Conservation (phyloP, 2,113 vertebrate species). For the Morone chrysops region DNA sequence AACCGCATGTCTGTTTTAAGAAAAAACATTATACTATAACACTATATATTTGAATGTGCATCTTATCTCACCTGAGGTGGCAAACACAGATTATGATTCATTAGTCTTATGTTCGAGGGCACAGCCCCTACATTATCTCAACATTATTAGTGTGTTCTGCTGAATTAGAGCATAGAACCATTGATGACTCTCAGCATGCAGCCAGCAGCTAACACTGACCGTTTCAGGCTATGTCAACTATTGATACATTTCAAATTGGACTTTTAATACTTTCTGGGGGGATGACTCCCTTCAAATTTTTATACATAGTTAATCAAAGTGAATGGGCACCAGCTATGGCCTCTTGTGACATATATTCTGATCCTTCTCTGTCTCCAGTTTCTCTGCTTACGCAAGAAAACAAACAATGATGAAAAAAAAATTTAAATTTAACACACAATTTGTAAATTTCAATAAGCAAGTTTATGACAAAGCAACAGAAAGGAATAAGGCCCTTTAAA, state of each 20-base stretch:
- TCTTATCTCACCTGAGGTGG: slow-evolving; percentile 1
- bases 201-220: background rate
- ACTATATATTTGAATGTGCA: background rate
- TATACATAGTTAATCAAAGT: background rate
- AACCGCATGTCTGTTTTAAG: background rate
- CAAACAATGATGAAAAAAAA: background rate
- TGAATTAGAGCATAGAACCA: slow-evolving; percentile 2
- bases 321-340: background rate
- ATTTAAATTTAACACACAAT: background rate
- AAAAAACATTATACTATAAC: background rate
- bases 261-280: background rate
- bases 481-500: background rate
- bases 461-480: slow-evolving; percentile 7
- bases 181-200: background rate
- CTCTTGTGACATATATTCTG: background rate
- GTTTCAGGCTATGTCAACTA: background rate
- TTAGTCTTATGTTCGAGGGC: background rate
- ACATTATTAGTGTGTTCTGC: background rate
- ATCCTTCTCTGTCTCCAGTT: slow-evolving; percentile 6
- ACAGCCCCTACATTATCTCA: background rate
- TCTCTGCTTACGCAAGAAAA: slow-evolving; percentile 30
- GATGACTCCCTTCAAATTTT: background rate
- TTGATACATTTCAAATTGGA: background rate
- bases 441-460: background rate
- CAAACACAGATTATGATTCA: background rate